A percentile compares a stretch with the other conserved stretches of the same genome.
phyloP scores from a whole-genome alignment of 2,113 vertebrate species.

The Chlorodrepanis virens region DNA sequence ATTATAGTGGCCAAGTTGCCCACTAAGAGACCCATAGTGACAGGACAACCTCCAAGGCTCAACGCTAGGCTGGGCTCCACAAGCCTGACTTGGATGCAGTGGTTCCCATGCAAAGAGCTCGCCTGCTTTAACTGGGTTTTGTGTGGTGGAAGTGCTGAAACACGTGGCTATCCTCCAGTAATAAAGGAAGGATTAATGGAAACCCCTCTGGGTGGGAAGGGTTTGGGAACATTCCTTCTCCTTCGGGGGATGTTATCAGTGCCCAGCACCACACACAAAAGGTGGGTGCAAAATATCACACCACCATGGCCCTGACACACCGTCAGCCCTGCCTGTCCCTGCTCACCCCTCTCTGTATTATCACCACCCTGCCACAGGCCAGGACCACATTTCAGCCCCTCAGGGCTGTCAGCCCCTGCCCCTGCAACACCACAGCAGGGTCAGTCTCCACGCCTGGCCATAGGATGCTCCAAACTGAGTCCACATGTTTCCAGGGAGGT shows the following conservation, averaged over 20 bases:
- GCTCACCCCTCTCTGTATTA: accelerated
- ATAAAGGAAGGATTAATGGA: background rate
- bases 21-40: accelerated
- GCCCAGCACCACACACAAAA: background rate
- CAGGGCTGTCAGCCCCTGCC: accelerated
- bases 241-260: background rate
- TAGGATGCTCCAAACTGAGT: background rate
- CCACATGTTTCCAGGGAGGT: background rate
- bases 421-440: accelerated
- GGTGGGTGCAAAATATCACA: background rate
- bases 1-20: background rate
- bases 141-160: background rate
- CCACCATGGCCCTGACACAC: background rate
- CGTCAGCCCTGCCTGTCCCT: accelerated
- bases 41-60: background rate
- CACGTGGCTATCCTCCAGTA: no score
- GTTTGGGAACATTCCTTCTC: accelerated
- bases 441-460: background rate
- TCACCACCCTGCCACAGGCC: background rate
- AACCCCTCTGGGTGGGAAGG: background rate
- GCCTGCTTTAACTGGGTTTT: background rate
- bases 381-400: background rate
- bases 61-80: background rate
- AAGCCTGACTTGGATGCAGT: background rate
- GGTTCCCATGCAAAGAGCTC: background rate